Evolutionary conservation across 2,888 invertebrate species (phyloP), one percentile per base, ranked within the genome.

Genomic region (Torymus tubicola): DNA sequence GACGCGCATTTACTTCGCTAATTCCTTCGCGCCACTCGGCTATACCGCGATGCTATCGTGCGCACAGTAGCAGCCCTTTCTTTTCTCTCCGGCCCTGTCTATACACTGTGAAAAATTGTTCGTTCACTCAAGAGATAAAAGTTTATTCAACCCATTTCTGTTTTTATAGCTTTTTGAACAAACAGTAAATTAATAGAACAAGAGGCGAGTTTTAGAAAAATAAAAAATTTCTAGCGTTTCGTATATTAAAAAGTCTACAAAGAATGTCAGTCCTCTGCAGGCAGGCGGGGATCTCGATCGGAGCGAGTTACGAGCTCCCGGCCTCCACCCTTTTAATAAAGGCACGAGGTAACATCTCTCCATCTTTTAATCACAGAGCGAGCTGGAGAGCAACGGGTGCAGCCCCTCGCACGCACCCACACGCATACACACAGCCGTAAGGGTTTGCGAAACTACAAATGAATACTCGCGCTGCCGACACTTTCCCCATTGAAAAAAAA

Each of bases 261-360:
- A 42, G 67, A 65, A 16, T 12, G 42, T 14, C 53, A 60, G 2
- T 42, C 16, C 68, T 53, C 52, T 52, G 10, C 12, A 13, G 18
- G 2, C n/a, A 18, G 71, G 14, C 42, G 50, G 18, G 55, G 50
- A 65, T 65, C 21, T 65, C 42, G 67, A 65, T 74, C 61, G n/a
- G 21, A 74, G 42, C 42, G 24, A 42, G 50, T 14, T 16, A 24
- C 57, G n/a, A 65, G 57, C 50, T 31, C 42, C 11, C 21, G 42
- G 31, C 31, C 53, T 60, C 0, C 16, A 16, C 76, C 67, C 68
- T 76, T 76, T 76, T 61, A 76, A 76, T 76, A 76, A 68, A 74
- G 61, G n/a, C 53, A 12, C 52, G 2, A 24, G 31, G 31, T 63
- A 18, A 50, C 64, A 64, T 55, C 31, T n/a, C 50, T 61, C 21